Base-by-base conservation (phyloP, 1,140 invertebrate species). In the Pogonomyrmex barbatus region DNA sequence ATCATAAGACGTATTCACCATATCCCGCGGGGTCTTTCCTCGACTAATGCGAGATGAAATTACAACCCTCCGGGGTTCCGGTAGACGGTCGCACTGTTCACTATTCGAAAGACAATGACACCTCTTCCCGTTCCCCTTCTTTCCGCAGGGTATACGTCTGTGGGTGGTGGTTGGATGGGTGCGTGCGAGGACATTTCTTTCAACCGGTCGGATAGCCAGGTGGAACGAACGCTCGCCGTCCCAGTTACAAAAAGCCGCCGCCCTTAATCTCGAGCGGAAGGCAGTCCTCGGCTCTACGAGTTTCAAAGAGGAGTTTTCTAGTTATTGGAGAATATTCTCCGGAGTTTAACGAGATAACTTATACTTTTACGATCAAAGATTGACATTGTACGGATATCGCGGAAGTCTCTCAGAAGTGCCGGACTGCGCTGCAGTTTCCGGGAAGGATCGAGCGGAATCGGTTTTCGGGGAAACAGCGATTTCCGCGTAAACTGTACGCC, bases 31-130 rank as follows among this genome's bases (percentile, higher is more conserved):
- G 73, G 82, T 88, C 88, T 87, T 88, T 84, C 78, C 77, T 79
- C 77, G 76, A 70, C 83, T 91, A 91, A 91, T 91, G 87, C 87
- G 83, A 91, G 91, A 91, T 91, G 90, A 91, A 91, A 91, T 91
- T 91, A 91, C 91, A 91, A 68, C 62, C 82, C 76, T 84, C 84
- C 52, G 68, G 76, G 63, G 85, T 91, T 91, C 86, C 84, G 84
- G 81, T 86, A 68, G 90, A 88, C 90, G 82, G 77, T 90, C 70
- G 65, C 87, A 58, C 79, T 71, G 83, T 78, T 73, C 89, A 67
- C 76, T 81, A 71, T 81, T 87, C 76, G 67, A 89, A 83, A 89
- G 71, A 87, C 88, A 89, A 76, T 83, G 77, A 62, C 63, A 52
- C 47, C 58, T 77, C 52, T 52, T 33, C 45, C 56, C 36, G 60